Evolutionary conservation across 2,888 invertebrate genomes (phyloP).

Genomic region (Dicyrtomina minuta): DNA sequence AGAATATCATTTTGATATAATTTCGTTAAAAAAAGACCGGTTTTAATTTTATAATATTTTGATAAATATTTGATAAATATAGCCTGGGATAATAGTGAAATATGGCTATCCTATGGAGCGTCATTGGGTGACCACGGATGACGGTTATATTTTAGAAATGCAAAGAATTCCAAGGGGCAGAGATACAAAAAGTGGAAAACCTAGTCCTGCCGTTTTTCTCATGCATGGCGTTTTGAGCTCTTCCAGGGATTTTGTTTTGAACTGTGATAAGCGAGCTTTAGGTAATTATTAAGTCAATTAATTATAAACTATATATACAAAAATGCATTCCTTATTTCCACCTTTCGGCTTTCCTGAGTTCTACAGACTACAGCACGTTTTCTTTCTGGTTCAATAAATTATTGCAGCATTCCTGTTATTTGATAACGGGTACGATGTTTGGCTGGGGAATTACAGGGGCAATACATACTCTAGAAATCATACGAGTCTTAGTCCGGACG

Average conservation of each 20-base stretch:
- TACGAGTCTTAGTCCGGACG: not conserved
- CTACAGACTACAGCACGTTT: too few relatives aligned
- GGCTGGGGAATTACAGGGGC: not conserved
- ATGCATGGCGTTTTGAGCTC: not conserved
- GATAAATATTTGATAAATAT: too few relatives aligned
- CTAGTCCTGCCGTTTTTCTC: not conserved
- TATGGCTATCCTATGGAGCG: not conserved
- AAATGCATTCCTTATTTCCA: too few relatives aligned
- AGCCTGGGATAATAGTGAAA: not conserved
- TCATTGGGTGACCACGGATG: not conserved
- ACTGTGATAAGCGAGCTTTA: not conserved
- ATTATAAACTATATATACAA: too few relatives aligned
- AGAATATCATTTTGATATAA: not conserved
- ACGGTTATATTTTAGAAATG: slow-evolving; percentile 1
- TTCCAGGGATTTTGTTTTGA: not conserved
- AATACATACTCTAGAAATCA: not conserved
- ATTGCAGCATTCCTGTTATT: not conserved
- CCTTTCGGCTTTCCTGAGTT: not conserved
- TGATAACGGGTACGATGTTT: not conserved
- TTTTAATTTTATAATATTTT: not conserved
- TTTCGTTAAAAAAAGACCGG: too few relatives aligned
- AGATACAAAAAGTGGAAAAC: too few relatives aligned
- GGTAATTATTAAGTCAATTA: not conserved
- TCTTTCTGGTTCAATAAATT: too few relatives aligned
- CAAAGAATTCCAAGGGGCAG: not conserved